phyloP scores from a whole-genome alignment of 2,797 vertebrate species.

The Micropoecilia bifurca region DNA sequence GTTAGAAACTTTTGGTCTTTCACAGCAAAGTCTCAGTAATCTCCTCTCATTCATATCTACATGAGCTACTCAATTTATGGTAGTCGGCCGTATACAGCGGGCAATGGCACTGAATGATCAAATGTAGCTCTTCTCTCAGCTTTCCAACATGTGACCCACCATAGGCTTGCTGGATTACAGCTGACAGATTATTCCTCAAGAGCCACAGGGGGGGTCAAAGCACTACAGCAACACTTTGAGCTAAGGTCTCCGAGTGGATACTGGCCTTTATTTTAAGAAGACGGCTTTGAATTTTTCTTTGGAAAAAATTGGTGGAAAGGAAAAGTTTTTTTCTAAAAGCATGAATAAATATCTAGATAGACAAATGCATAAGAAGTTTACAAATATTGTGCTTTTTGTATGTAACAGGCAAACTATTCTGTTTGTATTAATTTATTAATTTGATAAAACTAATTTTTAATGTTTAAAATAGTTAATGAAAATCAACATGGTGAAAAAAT shows the following conservation, averaged over 20 bases:
- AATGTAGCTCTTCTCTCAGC: conserved; percentile 27
- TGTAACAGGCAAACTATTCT: not conserved
- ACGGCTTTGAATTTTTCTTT: not conserved
- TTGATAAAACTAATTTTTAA: not conserved
- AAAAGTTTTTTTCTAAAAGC: not conserved
- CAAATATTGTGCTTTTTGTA: not conserved
- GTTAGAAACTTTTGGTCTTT: not conserved
- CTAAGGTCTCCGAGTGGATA: conserved; percentile 10
- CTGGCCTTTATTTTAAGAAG: not conserved
- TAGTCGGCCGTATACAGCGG: not conserved
- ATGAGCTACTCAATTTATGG: not conserved
- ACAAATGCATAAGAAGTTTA: not conserved
- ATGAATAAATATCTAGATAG: not conserved
- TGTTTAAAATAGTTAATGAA: not conserved
- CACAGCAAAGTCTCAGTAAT: not conserved
- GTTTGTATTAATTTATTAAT: not conserved
- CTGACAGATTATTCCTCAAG: conserved; percentile 53
- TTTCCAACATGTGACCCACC: conserved; percentile 47
- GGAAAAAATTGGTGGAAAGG: not conserved
- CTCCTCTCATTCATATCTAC: not conserved
- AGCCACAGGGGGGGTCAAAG: conserved; percentile 21
- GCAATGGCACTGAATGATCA: conserved; percentile 15
- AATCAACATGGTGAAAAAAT: too few relatives aligned
- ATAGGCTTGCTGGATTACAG: conserved; percentile 52
- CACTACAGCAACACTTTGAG: conserved; percentile 7